Base-by-base conservation (phyloP, 2,888 invertebrate genomes). In the Tridacna crocea region DNA sequence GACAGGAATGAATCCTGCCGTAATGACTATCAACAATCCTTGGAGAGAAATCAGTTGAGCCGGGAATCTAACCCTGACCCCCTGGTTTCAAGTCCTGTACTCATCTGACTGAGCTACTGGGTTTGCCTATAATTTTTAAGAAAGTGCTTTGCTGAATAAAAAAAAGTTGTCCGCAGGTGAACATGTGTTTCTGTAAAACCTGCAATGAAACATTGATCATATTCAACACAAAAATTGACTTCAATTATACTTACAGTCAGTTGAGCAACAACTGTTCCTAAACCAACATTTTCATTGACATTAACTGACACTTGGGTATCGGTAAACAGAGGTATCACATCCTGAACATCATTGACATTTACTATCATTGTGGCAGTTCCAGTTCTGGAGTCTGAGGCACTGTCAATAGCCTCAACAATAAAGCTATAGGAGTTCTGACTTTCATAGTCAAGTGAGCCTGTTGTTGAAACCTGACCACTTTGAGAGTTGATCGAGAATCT, bases 281-380 rank as follows among this genome's bases (percentile, higher is more conserved):
- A 75, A n/a, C 48, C 36, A 15, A 77, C 72, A 77, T 88, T 88
- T 79, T 92, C 91, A 22, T 72, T 80, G 15, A 93, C 87, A 24
- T 77, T 80, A 0, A 85, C 88, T 2, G 76, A 68, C 63, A 92
- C 91, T 10, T 81, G 77, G 0, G 84, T 82, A 19, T 91, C 87
- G 1, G 87, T 84, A 82, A 93, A 93, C n/a, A 88, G 74, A 0
- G 93, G 93, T 0, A 89, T 79, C 72, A 90, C 88, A 84, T 93
- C 93, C 74, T 92, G 90, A 4, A 87, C 78, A 83, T 93, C 93
- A 55, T 84, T 68, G 6, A 70, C 90, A 72, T 84, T 89, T 27
- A 93, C 85, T 26, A 86, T 90, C 22, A 93, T 87, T 11, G 89
- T 89, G 11, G 90, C 89, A 15, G 90, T 90, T 36, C 88, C 88